These are phyloP conservation scores for Pan paniscus DNA, from an alignment of 2,113 vertebrate genomes.

Conservation along the genomic window DNA sequence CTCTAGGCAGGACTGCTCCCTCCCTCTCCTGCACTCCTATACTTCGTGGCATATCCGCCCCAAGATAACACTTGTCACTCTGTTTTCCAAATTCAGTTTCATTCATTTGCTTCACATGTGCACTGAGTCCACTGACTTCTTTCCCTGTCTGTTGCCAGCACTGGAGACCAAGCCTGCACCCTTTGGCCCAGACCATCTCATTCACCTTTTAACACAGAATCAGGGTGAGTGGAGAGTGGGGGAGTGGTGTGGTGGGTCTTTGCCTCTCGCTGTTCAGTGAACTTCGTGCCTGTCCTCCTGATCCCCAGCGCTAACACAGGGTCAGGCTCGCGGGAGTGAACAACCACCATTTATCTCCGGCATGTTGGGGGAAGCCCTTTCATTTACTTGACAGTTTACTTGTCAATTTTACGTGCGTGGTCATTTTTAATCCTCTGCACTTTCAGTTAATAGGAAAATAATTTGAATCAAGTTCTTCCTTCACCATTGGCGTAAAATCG, in stretches of 20 bases:
- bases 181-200: too few species aligned
- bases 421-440: not conserved
- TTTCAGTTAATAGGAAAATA: not conserved
- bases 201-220: not conserved
- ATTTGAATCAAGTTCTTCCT: not conserved
- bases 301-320: not conserved
- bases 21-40: too few species aligned
- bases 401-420: not conserved
- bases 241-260: not conserved
- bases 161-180: not conserved
- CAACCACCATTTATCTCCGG: not conserved
- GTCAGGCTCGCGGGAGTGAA: not conserved
- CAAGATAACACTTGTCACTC: fast-evolving
- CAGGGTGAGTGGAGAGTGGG: not conserved
- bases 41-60: not conserved
- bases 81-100: not conserved
- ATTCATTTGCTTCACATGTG: not conserved
- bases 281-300: not conserved
- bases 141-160: not conserved
- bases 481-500: not conserved
- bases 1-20: not conserved
- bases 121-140: not conserved
- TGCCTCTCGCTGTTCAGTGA: not conserved
- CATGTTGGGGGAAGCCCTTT: not conserved
- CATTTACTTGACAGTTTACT: not conserved